Evolutionary conservation across 2,113 vertebrate species (phyloP).

Genomic region (Melanocharis versteri): DNA sequence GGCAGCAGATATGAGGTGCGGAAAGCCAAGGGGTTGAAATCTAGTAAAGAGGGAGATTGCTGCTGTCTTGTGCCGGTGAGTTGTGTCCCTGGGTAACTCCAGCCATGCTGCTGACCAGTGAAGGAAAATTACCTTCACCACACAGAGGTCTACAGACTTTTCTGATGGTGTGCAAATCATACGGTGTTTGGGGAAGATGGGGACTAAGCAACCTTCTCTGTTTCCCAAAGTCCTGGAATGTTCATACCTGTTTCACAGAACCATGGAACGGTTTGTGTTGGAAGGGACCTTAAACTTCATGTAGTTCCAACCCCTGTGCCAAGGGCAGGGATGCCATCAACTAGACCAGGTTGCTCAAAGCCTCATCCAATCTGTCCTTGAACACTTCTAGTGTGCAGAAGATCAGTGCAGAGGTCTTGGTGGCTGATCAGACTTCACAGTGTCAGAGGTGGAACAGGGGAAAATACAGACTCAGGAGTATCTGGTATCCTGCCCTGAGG

Average conservation of each 20-base stretch:
- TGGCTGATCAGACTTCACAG: not conserved
- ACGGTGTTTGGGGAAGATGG: not conserved
- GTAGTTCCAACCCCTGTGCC: not conserved
- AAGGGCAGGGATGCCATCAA: not conserved
- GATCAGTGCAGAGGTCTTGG: not conserved
- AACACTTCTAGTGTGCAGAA: not conserved
- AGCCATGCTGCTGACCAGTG: not conserved
- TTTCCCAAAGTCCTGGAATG: not conserved
- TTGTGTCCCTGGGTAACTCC: not conserved
- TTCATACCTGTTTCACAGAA: not conserved
- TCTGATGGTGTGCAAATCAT: not conserved
- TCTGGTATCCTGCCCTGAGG: not conserved
- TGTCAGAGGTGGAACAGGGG: not conserved
- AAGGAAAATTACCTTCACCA: not conserved
- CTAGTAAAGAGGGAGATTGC: not conserved
- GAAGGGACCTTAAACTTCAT: not conserved
- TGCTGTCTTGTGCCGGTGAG: not conserved
- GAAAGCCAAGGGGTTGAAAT: not conserved
- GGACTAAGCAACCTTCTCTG: not conserved
- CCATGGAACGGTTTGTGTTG: not conserved
- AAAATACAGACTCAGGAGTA: not conserved
- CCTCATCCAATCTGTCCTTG: not conserved
- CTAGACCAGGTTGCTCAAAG: not conserved
- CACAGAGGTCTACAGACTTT: not conserved
- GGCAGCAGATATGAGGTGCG: not conserved